phyloP scores from a whole-genome alignment of 2,888 invertebrate genomes.

The Andrena marginata region DNA sequence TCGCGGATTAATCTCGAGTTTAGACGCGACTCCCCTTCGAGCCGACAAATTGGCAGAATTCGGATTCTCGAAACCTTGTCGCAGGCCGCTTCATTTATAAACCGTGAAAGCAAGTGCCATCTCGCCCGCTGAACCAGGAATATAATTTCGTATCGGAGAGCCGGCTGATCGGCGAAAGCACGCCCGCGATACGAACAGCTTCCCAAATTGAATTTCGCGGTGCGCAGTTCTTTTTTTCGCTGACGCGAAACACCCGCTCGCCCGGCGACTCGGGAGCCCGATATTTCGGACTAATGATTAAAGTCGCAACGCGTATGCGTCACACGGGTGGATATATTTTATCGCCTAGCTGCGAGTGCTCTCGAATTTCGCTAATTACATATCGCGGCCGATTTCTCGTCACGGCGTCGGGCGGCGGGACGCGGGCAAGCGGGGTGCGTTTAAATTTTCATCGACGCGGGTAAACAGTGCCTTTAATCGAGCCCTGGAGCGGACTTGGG shows the following conservation, averaged over 20 bases:
- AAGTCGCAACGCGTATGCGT: conserved; percentile 15
- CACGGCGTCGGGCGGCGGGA: too few relatives aligned
- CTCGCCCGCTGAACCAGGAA: background rate
- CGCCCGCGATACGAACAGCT: background rate
- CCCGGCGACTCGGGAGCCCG: conserved; percentile 19
- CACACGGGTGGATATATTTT: conserved; percentile 31
- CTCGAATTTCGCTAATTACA: conserved; percentile 31
- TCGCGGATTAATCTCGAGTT: background rate
- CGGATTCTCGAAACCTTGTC: background rate
- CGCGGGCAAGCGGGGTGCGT: background rate
- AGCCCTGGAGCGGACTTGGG: conserved; percentile 21
- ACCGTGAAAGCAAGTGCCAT: background rate
- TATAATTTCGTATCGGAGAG: conserved; percentile 9
- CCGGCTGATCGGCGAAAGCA: conserved; percentile 23
- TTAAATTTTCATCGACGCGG: conserved; percentile 13
- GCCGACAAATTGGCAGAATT: conserved; percentile 1
- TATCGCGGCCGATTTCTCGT: conserved; percentile 14
- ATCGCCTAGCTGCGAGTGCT: conserved; percentile 3
- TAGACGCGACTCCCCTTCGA: background rate
- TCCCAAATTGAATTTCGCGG: conserved; percentile 38
- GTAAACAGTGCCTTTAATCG: conserved; percentile 25
- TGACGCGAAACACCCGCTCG: background rate
- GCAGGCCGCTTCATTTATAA: background rate
- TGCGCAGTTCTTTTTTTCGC: background rate
- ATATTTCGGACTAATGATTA: conserved; percentile 42